phyloP scores from a whole-genome alignment of 1,140 invertebrate species.

The Bombus affinis region DNA sequence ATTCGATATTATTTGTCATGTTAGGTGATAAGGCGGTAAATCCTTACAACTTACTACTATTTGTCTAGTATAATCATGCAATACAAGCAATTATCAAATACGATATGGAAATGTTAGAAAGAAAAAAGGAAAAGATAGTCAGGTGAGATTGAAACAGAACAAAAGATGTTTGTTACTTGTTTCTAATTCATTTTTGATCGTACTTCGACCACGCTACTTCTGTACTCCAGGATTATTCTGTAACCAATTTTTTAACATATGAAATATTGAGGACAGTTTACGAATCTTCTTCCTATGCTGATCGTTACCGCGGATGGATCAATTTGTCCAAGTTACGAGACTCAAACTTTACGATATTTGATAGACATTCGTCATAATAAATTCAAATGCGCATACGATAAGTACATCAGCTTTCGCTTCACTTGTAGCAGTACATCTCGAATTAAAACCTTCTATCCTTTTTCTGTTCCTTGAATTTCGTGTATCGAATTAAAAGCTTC shows the following conservation, averaged over 20 bases:
- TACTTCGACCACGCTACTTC: slow-evolving; percentile 3
- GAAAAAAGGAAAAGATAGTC: neutral
- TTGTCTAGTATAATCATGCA: slow-evolving; percentile 77
- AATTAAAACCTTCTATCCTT: slow-evolving; percentile 14
- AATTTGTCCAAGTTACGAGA: slow-evolving; percentile 12
- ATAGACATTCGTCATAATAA: slow-evolving; percentile 31
- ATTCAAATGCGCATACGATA: slow-evolving; percentile 36
- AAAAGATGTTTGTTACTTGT: slow-evolving; percentile 12
- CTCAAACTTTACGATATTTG: slow-evolving; percentile 28
- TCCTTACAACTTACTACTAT: slow-evolving; percentile 80
- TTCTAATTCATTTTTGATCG: slow-evolving; percentile 3
- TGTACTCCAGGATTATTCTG: slow-evolving; percentile 18
- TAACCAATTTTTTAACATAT: neutral
- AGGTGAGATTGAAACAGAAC: neutral
- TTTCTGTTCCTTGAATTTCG: slow-evolving; percentile 21
- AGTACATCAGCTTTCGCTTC: slow-evolving; percentile 35
- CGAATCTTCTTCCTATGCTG: slow-evolving; percentile 17
- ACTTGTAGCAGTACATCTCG: slow-evolving; percentile 16
- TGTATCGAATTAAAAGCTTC: slow-evolving; percentile 31
- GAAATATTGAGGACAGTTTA: neutral
- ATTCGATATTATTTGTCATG: slow-evolving; percentile 80
- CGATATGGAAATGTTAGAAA: neutral
- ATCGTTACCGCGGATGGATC: slow-evolving; percentile 20
- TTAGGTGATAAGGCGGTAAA: slow-evolving; percentile 79
- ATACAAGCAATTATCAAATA: slow-evolving; percentile 64